A percentile compares a stretch with the other conserved stretches of the same genome.
Evolutionary conservation across 2,113 vertebrate genomes (phyloP).

Genomic region (Oryzias woworae): DNA sequence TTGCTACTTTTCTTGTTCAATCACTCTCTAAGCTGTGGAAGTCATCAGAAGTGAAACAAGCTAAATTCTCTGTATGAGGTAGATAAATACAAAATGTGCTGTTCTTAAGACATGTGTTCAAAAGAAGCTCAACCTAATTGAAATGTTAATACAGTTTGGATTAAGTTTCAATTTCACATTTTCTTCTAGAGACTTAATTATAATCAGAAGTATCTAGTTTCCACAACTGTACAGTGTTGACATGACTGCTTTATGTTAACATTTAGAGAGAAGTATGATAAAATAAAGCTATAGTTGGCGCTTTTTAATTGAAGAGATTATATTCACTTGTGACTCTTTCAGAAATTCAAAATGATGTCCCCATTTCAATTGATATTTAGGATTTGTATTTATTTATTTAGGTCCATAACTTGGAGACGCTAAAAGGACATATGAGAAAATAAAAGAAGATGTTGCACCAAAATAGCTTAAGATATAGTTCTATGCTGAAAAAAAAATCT

Average conservation of each 20-base stretch:
- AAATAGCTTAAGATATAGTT: too few species aligned
- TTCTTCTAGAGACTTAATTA: constrained; percentile 23
- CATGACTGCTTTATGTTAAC: constrained; percentile 72
- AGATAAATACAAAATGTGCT: constrained; percentile 11
- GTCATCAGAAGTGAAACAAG: constrained; percentile 22
- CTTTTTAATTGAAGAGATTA: constrained; percentile 9
- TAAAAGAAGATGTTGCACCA: too few species aligned
- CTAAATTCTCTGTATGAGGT: constrained; percentile 13
- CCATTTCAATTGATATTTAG: too few species aligned
- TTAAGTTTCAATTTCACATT: constrained; percentile 9
- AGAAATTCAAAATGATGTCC: too few species aligned
- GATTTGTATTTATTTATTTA: too few species aligned
- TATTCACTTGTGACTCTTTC: too few species aligned
- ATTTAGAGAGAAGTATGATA: constrained; percentile 76
- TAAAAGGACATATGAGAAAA: too few species aligned
- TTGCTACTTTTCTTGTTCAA: constrained; percentile 37
- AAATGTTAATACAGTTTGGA: constrained; percentile 13
- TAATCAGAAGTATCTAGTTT: constrained; percentile 24
- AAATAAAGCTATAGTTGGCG: constrained; percentile 64
- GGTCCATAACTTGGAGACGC: too few species aligned
- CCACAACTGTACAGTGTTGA: constrained; percentile 23
- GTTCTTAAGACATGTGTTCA: constrained; percentile 8
- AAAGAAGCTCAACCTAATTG: constrained; percentile 6
- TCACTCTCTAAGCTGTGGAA: constrained; percentile 28
- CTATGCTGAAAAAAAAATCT: too few species aligned